Evolutionary conservation across 1,140 invertebrate genomes (phyloP).

Genomic region (Drosophila funebris): DNA sequence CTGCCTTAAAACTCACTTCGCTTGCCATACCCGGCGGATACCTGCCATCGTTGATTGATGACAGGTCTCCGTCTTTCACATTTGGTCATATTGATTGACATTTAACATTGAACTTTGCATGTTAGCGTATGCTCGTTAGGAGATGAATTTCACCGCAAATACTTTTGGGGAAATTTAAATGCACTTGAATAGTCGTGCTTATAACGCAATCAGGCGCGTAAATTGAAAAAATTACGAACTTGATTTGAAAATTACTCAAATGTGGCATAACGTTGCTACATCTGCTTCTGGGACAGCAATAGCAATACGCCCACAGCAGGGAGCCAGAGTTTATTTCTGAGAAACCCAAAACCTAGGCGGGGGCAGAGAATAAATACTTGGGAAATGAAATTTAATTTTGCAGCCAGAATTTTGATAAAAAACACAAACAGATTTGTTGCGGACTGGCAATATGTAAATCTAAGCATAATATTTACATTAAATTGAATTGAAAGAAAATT

Average conservation of each 20-base stretch:
- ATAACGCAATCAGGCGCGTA: slow-evolving; percentile 29
- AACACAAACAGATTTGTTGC: slow-evolving; percentile 14
- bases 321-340: slow-evolving; percentile 18
- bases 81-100: slow-evolving; percentile 67
- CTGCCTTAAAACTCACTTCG: slow-evolving; percentile 36
- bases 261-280: too few relatives aligned
- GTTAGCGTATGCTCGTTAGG: slow-evolving; percentile 7
- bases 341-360: slow-evolving; percentile 5
- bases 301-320: slow-evolving; percentile 7
- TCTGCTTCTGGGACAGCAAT: slow-evolving; percentile 5
- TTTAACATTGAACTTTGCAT: slow-evolving; percentile 76
- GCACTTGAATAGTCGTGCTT: background rate
- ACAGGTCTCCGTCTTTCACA: slow-evolving; percentile 38
- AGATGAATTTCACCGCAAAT: slow-evolving; percentile 37
- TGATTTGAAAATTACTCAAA: slow-evolving; percentile 33
- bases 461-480: slow-evolving; percentile 58
- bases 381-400: slow-evolving; percentile 64
- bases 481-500: slow-evolving; percentile 67
- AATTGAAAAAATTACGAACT: slow-evolving; percentile 24
- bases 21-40: slow-evolving; percentile 40
- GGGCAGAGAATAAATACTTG: slow-evolving; percentile 1
- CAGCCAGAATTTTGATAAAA: slow-evolving; percentile 26
- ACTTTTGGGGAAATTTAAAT: slow-evolving; percentile 36
- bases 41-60: slow-evolving; percentile 62
- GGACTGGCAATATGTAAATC: slow-evolving; percentile 30